phyloP scores from a whole-genome alignment of 2,888 invertebrate species.

The Latrodectus elegans region DNA sequence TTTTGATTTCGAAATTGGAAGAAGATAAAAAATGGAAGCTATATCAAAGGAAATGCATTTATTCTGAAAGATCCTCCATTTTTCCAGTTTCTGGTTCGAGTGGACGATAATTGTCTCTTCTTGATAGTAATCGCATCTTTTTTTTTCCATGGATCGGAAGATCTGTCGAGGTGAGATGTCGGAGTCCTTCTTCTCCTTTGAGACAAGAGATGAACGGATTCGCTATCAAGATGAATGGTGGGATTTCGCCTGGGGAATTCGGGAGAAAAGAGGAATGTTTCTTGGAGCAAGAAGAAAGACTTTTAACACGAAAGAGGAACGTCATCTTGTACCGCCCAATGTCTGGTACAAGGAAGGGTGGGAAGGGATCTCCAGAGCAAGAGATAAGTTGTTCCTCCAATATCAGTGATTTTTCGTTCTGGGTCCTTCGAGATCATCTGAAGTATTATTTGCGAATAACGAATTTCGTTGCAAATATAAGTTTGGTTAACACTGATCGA shows the following conservation, averaged over 20 bases:
- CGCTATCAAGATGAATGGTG: constrained; percentile 57
- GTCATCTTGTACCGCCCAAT: background rate
- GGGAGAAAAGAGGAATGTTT: constrained; percentile 43
- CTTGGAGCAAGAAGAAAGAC: constrained; percentile 46
- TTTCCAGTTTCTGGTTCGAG: constrained; percentile 33
- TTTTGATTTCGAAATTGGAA: no score
- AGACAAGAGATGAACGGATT: constrained; percentile 47
- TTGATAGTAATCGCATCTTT: constrained; percentile 43
- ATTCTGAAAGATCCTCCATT: background rate
- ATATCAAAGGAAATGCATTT: background rate
- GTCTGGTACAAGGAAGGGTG: background rate
- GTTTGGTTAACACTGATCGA: background rate
- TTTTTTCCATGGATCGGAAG: background rate
- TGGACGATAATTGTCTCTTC: constrained; percentile 44
- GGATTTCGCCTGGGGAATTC: constrained; percentile 29
- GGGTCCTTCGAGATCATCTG: background rate
- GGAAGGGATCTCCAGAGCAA: background rate
- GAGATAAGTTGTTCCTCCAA: constrained; percentile 23
- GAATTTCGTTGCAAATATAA: background rate
- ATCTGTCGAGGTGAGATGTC: constrained; percentile 51
- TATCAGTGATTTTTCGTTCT: constrained; percentile 14
- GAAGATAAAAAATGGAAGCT: constrained; percentile 2
- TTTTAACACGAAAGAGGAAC: constrained; percentile 29
- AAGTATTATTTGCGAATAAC: background rate
- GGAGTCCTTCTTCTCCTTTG: constrained; percentile 1